phyloP scores from a whole-genome alignment of 2,888 invertebrate species.

The Pyrrhosoma nymphula region DNA sequence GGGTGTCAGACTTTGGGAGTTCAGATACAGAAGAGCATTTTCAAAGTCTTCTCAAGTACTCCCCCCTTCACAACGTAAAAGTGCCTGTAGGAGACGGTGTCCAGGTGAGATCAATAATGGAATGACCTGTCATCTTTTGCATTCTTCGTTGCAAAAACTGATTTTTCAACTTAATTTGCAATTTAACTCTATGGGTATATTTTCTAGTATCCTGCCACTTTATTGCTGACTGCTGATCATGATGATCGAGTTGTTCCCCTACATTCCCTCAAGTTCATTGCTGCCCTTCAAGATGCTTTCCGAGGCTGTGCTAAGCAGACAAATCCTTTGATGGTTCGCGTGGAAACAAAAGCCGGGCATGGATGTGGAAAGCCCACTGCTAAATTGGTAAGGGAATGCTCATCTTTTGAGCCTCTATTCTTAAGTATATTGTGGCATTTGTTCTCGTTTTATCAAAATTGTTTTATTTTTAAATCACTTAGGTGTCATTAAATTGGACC shows the following conservation, averaged over 20 bases:
- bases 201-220: constrained; percentile 91
- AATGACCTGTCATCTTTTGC: not conserved
- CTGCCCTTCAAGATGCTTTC: constrained; percentile 90
- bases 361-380: constrained; percentile 97
- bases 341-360: constrained; percentile 98
- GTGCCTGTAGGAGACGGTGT: constrained; percentile 79
- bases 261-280: constrained; percentile 97
- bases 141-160: not conserved
- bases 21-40: constrained; percentile 93
- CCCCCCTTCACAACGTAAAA: constrained; percentile 95
- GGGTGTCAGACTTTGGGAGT: constrained; percentile 97
- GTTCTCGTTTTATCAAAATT: not conserved
- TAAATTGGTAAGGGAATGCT: constrained; percentile 85
- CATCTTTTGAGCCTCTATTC: not conserved
- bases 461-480: not conserved
- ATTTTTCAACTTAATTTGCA: not conserved
- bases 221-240: constrained; percentile 98
- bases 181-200: constrained; percentile 28
- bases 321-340: constrained; percentile 89
- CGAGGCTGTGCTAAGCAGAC: constrained; percentile 82
- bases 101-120: constrained; percentile 76
- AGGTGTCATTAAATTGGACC: not conserved
- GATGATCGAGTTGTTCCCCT: constrained; percentile 99
- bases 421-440: not conserved
- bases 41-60: constrained; percentile 90